Evolutionary conservation across 2,888 invertebrate genomes (phyloP).

Genomic region (Tetheella fluctuosa): DNA sequence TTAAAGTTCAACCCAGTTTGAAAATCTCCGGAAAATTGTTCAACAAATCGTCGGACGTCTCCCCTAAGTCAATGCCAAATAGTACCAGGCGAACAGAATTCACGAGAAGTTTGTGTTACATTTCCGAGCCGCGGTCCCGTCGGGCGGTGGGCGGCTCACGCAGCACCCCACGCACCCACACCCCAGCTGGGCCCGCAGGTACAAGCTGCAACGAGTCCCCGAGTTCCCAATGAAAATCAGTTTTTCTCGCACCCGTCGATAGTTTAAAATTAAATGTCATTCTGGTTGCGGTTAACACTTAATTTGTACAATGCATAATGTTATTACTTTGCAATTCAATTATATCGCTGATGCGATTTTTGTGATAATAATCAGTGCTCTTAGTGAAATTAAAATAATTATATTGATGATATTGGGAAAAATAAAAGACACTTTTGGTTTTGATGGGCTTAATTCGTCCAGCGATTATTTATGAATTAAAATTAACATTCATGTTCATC

Average conservation of each 20-base stretch:
- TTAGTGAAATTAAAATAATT: conserved; percentile 80
- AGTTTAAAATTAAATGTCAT: conserved; percentile 82
- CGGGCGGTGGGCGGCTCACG: conserved; percentile 34
- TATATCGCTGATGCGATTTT: conserved; percentile 72
- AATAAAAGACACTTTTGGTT: conserved; percentile 49
- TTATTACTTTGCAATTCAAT: conserved; percentile 79
- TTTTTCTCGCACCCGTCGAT: conserved; percentile 74
- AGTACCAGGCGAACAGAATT: conserved; percentile 70
- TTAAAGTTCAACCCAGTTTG: neutral
- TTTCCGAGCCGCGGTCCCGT: conserved; percentile 31
- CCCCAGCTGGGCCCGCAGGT: conserved; percentile 46
- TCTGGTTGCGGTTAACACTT: conserved; percentile 78
- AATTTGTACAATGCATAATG: conserved; percentile 77
- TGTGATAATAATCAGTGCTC: conserved; percentile 71
- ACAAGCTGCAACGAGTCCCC: conserved; percentile 39
- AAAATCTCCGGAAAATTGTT: conserved; percentile 34
- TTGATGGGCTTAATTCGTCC: conserved; percentile 39
- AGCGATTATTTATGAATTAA: conserved; percentile 35
- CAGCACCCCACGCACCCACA: conserved; percentile 45
- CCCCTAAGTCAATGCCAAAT: conserved; percentile 82
- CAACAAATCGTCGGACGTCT: conserved; percentile 60
- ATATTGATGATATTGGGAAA: conserved; percentile 53
- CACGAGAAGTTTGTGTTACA: conserved; percentile 57
- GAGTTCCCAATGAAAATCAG: conserved; percentile 67
- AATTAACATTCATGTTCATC: conserved; percentile 21